Conservation (phyloP, 2,113 vertebrate genomes). For the Vimba vimba region DNA sequence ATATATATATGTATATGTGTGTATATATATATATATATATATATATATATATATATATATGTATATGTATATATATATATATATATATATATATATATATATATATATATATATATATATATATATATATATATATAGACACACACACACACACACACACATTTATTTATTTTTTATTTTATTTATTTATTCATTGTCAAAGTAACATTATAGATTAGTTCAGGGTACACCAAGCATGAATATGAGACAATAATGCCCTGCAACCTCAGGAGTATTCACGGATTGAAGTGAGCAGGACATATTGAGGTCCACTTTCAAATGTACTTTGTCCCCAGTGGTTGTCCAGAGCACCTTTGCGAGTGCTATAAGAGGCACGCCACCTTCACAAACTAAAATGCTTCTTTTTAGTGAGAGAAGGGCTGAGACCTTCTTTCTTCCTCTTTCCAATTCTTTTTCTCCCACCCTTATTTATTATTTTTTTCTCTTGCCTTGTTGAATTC, state of each 20-base stretch:
- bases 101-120: too few species aligned
- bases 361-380: constrained; percentile 31
- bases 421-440: constrained; percentile 31
- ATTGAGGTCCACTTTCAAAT: not conserved
- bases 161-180: too few species aligned
- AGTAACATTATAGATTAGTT: not conserved
- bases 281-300: not conserved
- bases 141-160: too few species aligned
- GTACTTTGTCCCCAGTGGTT: not conserved
- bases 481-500: constrained; percentile 67
- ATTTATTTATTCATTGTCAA: not conserved
- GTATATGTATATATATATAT: too few species aligned
- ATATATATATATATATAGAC: too few species aligned
- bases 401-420: constrained; percentile 40
- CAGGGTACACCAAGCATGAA: not conserved
- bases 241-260: not conserved
- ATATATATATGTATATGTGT: too few species aligned
- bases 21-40: too few species aligned
- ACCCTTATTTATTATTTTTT: constrained; percentile 8
- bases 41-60: too few species aligned
- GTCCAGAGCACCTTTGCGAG: constrained; percentile 34
- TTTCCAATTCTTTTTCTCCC: constrained; percentile 18
- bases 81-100: too few species aligned
- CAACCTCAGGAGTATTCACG: not conserved
- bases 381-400: constrained; percentile 49